Evolutionary conservation across 2,888 invertebrate species (phyloP).

Genomic region (Ptychoptera albimana): DNA sequence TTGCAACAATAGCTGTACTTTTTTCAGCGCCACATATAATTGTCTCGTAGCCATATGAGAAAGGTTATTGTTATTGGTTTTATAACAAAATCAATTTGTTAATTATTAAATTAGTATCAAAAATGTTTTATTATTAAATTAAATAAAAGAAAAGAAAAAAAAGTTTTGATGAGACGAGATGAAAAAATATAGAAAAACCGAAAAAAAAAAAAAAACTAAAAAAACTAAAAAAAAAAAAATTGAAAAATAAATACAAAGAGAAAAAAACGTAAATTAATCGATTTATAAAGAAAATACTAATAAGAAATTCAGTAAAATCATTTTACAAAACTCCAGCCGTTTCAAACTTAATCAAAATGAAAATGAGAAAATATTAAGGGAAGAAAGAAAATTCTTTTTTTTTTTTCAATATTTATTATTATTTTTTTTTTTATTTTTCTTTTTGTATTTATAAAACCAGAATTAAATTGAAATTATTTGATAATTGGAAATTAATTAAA

Average conservation of each 20-base stretch:
- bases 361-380: neutral
- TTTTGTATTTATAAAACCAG: neutral
- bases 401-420: neutral
- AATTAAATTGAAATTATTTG: neutral
- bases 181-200: constrained; percentile 11
- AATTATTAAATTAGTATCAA: constrained; percentile 35
- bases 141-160: constrained; percentile 6
- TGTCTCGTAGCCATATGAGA: constrained; percentile 36
- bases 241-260: constrained; percentile 7
- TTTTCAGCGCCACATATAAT: constrained; percentile 80
- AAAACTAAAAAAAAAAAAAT: constrained; percentile 9
- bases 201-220: constrained; percentile 15
- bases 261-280: neutral
- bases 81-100: constrained; percentile 36
- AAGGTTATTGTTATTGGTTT: constrained; percentile 36
- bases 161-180: no score
- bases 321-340: neutral
- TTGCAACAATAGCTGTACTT: constrained; percentile 92
- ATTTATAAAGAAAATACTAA: constrained; percentile 3
- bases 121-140: constrained; percentile 29
- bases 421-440: neutral
- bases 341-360: no score
- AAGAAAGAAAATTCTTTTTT: neutral
- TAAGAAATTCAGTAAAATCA: constrained; percentile 10
- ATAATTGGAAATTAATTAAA: no score